These are phyloP conservation scores for Tiliacea aurago DNA, from an alignment of 2,888 invertebrate species.

Conservation along the genomic window DNA sequence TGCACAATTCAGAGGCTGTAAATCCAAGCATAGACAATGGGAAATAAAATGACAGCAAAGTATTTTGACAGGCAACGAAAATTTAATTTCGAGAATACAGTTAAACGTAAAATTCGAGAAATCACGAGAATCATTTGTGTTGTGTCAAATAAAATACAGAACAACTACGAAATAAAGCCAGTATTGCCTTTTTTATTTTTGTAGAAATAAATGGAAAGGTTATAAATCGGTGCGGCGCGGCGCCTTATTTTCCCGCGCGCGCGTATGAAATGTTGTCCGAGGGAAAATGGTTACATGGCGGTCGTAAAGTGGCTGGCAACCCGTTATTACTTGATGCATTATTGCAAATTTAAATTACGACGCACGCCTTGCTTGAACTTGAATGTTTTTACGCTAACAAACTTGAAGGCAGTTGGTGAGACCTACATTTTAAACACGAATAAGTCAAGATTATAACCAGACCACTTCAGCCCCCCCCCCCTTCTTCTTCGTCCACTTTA, in stretches of 20 bases:
- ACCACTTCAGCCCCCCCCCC: no score
- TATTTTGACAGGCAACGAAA: conserved; percentile 18
- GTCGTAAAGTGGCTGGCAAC: conserved; percentile 64
- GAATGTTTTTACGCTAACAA: conserved; percentile 53
- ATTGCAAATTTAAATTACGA: conserved; percentile 64
- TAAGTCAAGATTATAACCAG: neutral
- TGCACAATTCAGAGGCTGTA: neutral
- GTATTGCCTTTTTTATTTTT: conserved; percentile 12
- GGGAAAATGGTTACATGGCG: conserved; percentile 60
- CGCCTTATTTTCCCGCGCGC: conserved; percentile 50
- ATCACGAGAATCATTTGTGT: neutral
- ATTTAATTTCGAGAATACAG: neutral
- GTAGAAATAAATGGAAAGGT: conserved; percentile 13
- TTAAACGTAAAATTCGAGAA: no score
- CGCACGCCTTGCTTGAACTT: conserved; percentile 54
- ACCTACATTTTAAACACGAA: conserved; percentile 30
- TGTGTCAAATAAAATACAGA: conserved; percentile 23
- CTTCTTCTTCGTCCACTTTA: no score
- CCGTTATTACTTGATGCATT: conserved; percentile 62
- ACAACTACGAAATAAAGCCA: neutral
- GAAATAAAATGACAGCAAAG: conserved; percentile 8
- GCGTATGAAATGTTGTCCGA: conserved; percentile 55
- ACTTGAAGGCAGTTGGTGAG: conserved; percentile 31
- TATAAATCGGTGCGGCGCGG: conserved; percentile 37
- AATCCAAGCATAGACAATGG: conserved; percentile 18